Base-by-base conservation (phyloP, 2,888 invertebrate genomes). In the Eueremaeus valkanovi region DNA sequence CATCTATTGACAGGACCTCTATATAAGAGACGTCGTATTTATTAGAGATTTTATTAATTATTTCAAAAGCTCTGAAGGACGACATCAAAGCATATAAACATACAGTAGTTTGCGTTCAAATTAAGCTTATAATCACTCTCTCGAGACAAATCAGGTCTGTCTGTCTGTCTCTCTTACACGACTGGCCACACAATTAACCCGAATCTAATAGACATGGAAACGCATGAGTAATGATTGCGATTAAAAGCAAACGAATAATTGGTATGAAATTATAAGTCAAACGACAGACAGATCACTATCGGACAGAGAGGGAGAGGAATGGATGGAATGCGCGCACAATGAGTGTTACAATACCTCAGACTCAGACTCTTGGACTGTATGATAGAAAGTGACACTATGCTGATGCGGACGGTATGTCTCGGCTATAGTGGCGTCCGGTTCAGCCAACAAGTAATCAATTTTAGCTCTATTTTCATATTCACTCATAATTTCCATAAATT, bases 341-440 rank as follows among this genome's bases (percentile, higher is more conserved):
- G 18, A 18, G 6, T 0, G 13, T n/a, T n/a, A 70, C 45, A 29
- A 70, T 70, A 70, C 70, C 70, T 70, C 58, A 3, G 11, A 2
- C 16, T 27, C n/a, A 63, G 27, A 27, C 29, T 29, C 66, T 40
- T 66, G 13, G 40, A 40, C 66, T 11, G n/a, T 33, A 40, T 66
- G 66, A 21, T 36, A 33, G 40, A 70, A 70, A 11, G 45, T 42
- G 70, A 45, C 27, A 18, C 21, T 45, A 21, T 24, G 42, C 24
- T 70, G 70, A 70, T 70, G 70, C 16, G 45, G 45, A 45, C 45
- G 42, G 70, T 45, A 21, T n/a, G 70, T 70, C 18, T 70, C 42
- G 1, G 18, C 21, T 21, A 70, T 45, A 40, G 5, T 42, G 27
- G 24, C 5, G 36, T 70, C 70, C 18, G 70, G 70, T 11, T 70